Evolutionary conservation across 2,888 invertebrate genomes (phyloP).

Genomic region (Lithosia quadra): DNA sequence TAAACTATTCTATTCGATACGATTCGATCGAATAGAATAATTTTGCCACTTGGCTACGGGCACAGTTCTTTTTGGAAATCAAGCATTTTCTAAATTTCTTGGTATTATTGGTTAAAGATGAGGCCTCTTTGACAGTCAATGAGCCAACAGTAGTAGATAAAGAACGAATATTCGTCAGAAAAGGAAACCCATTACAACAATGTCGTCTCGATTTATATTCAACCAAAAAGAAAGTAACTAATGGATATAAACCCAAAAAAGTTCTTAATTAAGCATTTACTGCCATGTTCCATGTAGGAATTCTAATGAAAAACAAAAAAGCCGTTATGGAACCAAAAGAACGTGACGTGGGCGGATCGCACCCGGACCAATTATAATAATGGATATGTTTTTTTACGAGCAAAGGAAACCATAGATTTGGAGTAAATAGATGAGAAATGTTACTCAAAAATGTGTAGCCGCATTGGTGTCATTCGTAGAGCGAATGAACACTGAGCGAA

Average conservation of each 20-base stretch:
- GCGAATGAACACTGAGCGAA: too few relatives aligned
- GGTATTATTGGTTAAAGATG: neutral
- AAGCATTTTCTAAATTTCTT: too few relatives aligned
- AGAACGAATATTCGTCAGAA: neutral
- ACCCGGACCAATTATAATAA: conserved; percentile 76
- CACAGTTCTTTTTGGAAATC: too few relatives aligned
- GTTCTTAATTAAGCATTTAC: conserved; percentile 45
- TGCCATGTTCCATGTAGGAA: conserved; percentile 46
- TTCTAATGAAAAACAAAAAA: conserved; percentile 60
- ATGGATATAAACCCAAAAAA: conserved; percentile 23
- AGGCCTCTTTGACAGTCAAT: neutral
- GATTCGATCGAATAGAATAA: too few relatives aligned
- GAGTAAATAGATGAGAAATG: conserved; percentile 3
- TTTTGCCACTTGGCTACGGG: too few relatives aligned
- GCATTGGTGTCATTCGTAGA: too few relatives aligned
- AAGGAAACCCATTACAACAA: neutral
- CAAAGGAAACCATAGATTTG: conserved; percentile 11
- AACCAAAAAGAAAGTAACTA: conserved; percentile 7
- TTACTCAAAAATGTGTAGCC: neutral
- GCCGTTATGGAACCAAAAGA: conserved; percentile 59
- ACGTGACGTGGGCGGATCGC: conserved; percentile 57
- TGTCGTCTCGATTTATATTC: neutral
- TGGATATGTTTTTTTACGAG: conserved; percentile 75
- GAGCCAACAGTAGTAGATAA: neutral
- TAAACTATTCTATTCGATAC: too few relatives aligned